phyloP scores from a whole-genome alignment of 2,113 vertebrate genomes.

The Bubalus kerabau region DNA sequence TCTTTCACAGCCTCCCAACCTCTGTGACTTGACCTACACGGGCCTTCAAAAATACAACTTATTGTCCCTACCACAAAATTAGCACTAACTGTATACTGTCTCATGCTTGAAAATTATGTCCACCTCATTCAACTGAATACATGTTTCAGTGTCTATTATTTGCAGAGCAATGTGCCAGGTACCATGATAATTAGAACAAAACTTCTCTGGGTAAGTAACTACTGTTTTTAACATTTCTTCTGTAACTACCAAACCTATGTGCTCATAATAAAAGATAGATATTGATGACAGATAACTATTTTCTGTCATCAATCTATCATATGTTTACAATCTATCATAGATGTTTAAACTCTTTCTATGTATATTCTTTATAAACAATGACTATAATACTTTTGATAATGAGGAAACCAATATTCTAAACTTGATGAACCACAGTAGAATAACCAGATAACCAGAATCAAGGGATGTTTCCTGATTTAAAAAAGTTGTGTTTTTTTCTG shows the following conservation, averaged over 20 bases:
- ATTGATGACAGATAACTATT: not conserved
- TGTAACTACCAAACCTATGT: not conserved
- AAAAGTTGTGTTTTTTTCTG: not conserved
- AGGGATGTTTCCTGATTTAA: not conserved
- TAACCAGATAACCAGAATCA: not conserved
- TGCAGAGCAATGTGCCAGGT: not conserved
- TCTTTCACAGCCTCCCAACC: not conserved
- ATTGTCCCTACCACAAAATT: not conserved
- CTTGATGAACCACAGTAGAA: not conserved
- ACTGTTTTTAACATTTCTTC: not conserved
- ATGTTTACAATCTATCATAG: not conserved
- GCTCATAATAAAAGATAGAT: not conserved
- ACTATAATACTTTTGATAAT: not conserved
- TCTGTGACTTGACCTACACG: not conserved
- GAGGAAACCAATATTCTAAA: not conserved
- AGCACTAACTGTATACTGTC: not conserved
- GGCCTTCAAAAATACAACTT: not conserved
- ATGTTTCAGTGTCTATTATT: not conserved
- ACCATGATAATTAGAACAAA: not conserved
- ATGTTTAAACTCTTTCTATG: not conserved
- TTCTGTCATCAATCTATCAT: not conserved
- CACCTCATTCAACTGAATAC: not conserved
- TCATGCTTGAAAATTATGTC: not conserved
- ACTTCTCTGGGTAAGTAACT: not conserved
- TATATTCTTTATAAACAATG: not conserved